Conservation (phyloP, 2,888 invertebrate genomes). For the Drosophila imparisetae region DNA sequence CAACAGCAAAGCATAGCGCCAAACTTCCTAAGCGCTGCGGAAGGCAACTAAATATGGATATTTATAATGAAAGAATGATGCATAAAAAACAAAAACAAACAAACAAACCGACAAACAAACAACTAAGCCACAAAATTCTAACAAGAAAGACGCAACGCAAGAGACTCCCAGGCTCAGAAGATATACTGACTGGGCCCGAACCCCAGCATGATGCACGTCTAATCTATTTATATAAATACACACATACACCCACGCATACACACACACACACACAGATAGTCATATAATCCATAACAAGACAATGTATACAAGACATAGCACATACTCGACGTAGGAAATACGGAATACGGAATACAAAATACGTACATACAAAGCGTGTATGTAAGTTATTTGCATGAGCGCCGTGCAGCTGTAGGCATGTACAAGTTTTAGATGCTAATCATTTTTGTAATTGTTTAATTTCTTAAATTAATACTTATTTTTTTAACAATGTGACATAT, state of each 20-base stretch:
- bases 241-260: slow-evolving; percentile 27
- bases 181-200: slow-evolving; percentile 48
- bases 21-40: slow-evolving; percentile 66
- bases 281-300: slow-evolving; percentile 78
- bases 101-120: slow-evolving; percentile 37
- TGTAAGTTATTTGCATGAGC: slow-evolving; percentile 59
- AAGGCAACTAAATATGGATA: slow-evolving; percentile 38
- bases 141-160: slow-evolving; percentile 79
- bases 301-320: slow-evolving; percentile 81
- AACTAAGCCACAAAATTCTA: slow-evolving; percentile 77
- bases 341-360: slow-evolving; percentile 24
- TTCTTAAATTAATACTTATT: slow-evolving; percentile 38
- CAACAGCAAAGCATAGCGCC: slow-evolving; percentile 39
- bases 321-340: slow-evolving; percentile 70
- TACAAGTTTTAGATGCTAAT: slow-evolving; percentile 79
- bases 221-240: slow-evolving; percentile 70
- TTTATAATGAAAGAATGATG: slow-evolving; percentile 16
- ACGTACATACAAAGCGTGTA: slow-evolving; percentile 41
- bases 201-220: slow-evolving; percentile 75
- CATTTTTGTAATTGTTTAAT: slow-evolving; percentile 55
- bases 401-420: slow-evolving; percentile 62
- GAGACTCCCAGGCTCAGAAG: slow-evolving; percentile 69
- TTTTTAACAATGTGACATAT: slow-evolving; percentile 69
- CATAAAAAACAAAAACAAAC: slow-evolving; percentile 17
- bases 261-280: slow-evolving; percentile 58